These are phyloP conservation scores for Ptychobarbus kaznakovi DNA, from an alignment of 2,797 vertebrate species.

Conservation along the genomic window DNA sequence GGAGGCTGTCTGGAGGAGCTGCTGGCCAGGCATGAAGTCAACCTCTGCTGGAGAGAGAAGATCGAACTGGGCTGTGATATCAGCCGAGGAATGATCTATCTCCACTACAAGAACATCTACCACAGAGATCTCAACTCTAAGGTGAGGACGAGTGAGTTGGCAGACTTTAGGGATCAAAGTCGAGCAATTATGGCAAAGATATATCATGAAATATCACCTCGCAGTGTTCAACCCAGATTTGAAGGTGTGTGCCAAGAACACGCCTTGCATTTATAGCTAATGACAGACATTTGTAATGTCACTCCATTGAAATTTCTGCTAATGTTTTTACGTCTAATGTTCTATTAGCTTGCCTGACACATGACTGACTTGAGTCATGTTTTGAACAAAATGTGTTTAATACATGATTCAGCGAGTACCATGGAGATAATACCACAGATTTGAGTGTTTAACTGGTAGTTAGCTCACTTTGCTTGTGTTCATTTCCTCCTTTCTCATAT, in stretches of 20 bases:
- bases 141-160: conserved; percentile 67
- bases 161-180: conserved; percentile 18
- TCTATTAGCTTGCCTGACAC: conserved; percentile 1
- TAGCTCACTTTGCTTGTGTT: background rate
- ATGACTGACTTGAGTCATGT: background rate
- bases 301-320: background rate
- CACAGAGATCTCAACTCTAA: conserved; percentile 91
- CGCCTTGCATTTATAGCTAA: conserved; percentile 26
- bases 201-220: background rate
- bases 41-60: conserved; percentile 86
- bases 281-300: background rate
- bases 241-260: conserved; percentile 10
- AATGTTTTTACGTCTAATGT: background rate
- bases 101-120: conserved; percentile 91
- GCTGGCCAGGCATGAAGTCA: conserved; percentile 79
- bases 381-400: conserved; percentile 3
- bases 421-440: background rate
- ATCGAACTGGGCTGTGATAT: conserved; percentile 87
- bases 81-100: conserved; percentile 88
- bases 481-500: background rate
- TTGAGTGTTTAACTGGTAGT: background rate
- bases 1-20: conserved; percentile 89
- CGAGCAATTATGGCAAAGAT: background rate
- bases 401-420: background rate
- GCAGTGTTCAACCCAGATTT: background rate